A percentile compares a stretch with the other conserved stretches of the same genome.
Evolutionary conservation across 53 echinoderm and acorn worm species (phyloP).

Genomic region (Apostichopus leukothele): DNA sequence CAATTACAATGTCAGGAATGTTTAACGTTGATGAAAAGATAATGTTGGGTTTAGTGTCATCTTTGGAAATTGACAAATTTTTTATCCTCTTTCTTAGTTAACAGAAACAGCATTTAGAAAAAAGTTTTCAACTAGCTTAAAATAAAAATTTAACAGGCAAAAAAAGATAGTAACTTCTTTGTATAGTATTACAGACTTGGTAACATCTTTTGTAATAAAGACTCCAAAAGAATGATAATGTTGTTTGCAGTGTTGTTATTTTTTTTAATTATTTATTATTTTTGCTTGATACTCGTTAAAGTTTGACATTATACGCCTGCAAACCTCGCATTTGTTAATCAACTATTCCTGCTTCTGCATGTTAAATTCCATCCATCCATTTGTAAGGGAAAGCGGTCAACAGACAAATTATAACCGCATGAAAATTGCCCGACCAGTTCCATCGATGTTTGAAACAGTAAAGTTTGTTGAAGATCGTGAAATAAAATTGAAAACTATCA

Average conservation of each 20-base stretch:
- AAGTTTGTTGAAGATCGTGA: no score
- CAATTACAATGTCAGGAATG: background rate
- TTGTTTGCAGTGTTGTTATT: slow-evolving; percentile 30
- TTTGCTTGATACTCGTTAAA: background rate
- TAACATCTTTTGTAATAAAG: slow-evolving; percentile 44
- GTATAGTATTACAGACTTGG: slow-evolving; percentile 40
- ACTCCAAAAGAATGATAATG: slow-evolving; percentile 16
- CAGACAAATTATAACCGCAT: no score
- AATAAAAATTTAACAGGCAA: background rate
- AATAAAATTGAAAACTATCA: no score
- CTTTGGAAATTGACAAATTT: background rate
- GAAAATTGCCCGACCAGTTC: no score
- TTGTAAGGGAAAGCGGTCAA: no score
- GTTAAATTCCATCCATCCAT: no score
- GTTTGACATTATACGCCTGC: background rate
- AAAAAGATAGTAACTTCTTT: background rate
- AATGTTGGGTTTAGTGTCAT: background rate
- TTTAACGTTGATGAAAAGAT: background rate
- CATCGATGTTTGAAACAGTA: no score
- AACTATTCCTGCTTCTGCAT: no score
- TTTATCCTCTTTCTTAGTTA: background rate
- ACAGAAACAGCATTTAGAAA: background rate
- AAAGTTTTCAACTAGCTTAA: background rate
- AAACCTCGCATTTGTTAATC: slow-evolving; percentile 2
- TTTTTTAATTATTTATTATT: background rate